Evolutionary conservation across 2,888 invertebrate genomes (phyloP).

Genomic region (Rhimphoctona megacephalus): DNA sequence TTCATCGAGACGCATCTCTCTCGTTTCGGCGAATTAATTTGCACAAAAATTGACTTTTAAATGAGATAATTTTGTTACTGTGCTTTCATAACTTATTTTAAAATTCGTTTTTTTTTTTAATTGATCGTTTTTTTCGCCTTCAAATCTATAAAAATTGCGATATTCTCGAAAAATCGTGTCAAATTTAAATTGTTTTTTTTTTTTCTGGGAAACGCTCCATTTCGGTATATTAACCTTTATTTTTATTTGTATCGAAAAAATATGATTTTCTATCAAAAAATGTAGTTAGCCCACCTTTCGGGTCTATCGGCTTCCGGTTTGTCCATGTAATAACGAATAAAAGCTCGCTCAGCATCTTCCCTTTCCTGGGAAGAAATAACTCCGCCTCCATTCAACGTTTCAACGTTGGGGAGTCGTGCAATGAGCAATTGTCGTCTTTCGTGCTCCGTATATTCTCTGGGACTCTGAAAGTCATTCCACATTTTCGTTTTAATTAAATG

Average conservation of each 20-base stretch:
- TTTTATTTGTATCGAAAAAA: background rate
- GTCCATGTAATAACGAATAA: constrained; percentile 96
- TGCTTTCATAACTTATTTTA: background rate
- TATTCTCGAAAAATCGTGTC: background rate
- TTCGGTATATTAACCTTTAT: background rate
- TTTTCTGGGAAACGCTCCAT: background rate
- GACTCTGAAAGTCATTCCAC: constrained; percentile 77
- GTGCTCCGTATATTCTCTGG: constrained; percentile 94
- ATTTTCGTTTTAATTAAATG: background rate
- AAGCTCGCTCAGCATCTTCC: constrained; percentile 96
- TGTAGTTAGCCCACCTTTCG: constrained; percentile 86
- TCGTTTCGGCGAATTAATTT: background rate
- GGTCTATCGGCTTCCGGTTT: constrained; percentile 93
- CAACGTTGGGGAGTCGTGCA: constrained; percentile 94
- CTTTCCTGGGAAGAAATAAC: constrained; percentile 93
- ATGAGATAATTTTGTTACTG: background rate
- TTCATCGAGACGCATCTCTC: background rate
- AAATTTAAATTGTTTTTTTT: no score
- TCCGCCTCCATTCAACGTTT: constrained; percentile 95
- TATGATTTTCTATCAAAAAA: constrained; percentile 15
- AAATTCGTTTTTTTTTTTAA: no score
- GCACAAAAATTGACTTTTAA: background rate
- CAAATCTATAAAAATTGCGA: background rate
- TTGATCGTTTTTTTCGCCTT: no score
- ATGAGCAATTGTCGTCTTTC: constrained; percentile 94